These are phyloP conservation scores for Microctonus aethiopoides DNA, from an alignment of 2,888 invertebrate genomes.

Conservation along the genomic window DNA sequence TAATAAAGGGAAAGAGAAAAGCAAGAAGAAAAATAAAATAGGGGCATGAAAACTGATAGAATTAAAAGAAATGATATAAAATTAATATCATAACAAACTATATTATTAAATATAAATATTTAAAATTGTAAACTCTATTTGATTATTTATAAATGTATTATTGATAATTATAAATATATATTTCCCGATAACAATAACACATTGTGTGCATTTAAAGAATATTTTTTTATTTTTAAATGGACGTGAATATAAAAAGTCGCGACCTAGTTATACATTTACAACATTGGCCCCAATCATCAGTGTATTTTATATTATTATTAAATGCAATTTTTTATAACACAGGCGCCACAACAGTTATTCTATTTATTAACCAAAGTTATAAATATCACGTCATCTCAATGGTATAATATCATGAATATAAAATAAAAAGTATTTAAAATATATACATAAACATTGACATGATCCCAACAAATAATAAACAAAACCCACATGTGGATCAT, in stretches of 20 bases:
- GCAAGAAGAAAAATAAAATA: not conserved
- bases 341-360: not conserved
- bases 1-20: not conserved
- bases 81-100: too few relatives aligned
- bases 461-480: not conserved
- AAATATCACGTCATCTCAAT: constrained; percentile 29
- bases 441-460: not conserved
- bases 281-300: not conserved
- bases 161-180: too few relatives aligned
- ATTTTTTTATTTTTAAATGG: not conserved
- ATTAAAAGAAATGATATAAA: too few relatives aligned
- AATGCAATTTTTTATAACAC: not conserved
- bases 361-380: not conserved
- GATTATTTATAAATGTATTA: too few relatives aligned
- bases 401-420: constrained; percentile 2
- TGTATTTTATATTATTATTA: not conserved
- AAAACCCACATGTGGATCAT: not conserved
- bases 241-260: not conserved
- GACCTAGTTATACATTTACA: not conserved
- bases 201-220: too few relatives aligned
- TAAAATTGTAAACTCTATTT: too few relatives aligned
- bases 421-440: not conserved
- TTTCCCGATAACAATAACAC: too few relatives aligned
- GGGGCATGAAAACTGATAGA: too few relatives aligned
- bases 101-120: too few relatives aligned